phyloP scores from a whole-genome alignment of 2,888 invertebrate species.

The Iselma pallidipennis region DNA sequence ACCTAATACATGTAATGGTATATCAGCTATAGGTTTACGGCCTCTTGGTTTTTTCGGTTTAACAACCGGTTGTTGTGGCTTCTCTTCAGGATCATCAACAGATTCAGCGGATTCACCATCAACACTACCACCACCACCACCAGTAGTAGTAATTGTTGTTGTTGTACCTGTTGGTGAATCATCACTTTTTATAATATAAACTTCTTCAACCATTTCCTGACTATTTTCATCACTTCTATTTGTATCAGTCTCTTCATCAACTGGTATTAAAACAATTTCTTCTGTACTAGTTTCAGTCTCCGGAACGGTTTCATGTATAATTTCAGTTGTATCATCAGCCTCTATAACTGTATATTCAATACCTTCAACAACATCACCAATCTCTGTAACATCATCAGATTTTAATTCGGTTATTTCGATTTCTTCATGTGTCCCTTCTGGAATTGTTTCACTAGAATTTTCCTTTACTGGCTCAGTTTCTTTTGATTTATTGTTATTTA shows the following conservation, averaged over 20 bases:
- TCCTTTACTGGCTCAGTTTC: neutral
- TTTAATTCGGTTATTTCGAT: constrained; percentile 12
- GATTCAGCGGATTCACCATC: constrained; percentile 1
- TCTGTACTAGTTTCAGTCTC: constrained; percentile 2
- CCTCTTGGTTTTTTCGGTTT: constrained; percentile 30
- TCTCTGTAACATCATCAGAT: constrained; percentile 9
- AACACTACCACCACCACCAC: neutral
- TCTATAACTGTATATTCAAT: constrained; percentile 13
- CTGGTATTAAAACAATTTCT: constrained; percentile 15
- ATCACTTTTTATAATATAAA: constrained; percentile 13
- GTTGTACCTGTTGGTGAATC: neutral
- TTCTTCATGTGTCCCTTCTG: neutral
- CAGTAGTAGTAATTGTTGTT: neutral
- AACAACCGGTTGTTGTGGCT: neutral
- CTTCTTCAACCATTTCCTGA: constrained; percentile 6
- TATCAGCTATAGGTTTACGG: constrained; percentile 35
- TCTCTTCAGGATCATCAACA: constrained; percentile 14
- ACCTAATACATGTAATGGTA: constrained; percentile 55
- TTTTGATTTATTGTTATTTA: neutral
- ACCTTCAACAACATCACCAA: constrained; percentile 6
- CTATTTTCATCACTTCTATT: constrained; percentile 8
- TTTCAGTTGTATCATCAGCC: constrained; percentile 11
- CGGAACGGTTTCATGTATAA: constrained; percentile 14
- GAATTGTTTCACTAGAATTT: neutral
- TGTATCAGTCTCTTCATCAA: constrained; percentile 14